Percentiles rank a stretch among this genome's conserved stretches.
Evolutionary conservation across 2,113 vertebrate genomes (phyloP).

Genomic region (Paramormyrops kingsleyae): DNA sequence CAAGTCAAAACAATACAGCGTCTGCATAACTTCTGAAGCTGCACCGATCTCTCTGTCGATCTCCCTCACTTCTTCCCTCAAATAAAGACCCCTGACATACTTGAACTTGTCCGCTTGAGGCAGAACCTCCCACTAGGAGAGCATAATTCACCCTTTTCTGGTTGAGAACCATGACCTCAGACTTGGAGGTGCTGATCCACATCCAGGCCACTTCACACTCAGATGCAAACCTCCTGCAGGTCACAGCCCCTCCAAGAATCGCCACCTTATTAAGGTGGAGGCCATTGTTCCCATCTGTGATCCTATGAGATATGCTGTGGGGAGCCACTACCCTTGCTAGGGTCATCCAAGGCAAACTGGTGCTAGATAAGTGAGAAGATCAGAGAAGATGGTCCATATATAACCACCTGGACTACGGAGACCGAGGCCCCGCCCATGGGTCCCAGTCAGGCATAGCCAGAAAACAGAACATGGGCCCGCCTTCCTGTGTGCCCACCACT

Average conservation of each 20-base stretch:
- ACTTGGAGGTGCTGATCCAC: background rate
- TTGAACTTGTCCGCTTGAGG: background rate
- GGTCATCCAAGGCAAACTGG: background rate
- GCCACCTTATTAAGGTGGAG: background rate
- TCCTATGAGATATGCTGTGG: background rate
- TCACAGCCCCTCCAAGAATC: background rate
- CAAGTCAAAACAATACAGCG: background rate
- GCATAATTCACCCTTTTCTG: background rate
- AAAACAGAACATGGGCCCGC: background rate
- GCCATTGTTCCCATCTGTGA: background rate
- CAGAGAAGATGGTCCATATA: background rate
- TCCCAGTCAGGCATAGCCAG: background rate
- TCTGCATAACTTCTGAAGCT: background rate
- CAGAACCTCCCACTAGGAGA: background rate
- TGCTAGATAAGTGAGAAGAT: background rate
- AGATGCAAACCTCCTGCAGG: background rate
- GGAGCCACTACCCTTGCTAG: background rate
- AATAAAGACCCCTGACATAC: background rate
- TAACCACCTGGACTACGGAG: background rate
- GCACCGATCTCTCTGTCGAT: no score
- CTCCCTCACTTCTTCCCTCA: no score
- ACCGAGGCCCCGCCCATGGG: background rate
- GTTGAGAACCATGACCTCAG: background rate
- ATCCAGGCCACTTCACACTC: background rate
- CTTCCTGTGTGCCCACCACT: background rate